phyloP scores from a whole-genome alignment of 2,113 vertebrate genomes.

The Tragelaphus scriptus region DNA sequence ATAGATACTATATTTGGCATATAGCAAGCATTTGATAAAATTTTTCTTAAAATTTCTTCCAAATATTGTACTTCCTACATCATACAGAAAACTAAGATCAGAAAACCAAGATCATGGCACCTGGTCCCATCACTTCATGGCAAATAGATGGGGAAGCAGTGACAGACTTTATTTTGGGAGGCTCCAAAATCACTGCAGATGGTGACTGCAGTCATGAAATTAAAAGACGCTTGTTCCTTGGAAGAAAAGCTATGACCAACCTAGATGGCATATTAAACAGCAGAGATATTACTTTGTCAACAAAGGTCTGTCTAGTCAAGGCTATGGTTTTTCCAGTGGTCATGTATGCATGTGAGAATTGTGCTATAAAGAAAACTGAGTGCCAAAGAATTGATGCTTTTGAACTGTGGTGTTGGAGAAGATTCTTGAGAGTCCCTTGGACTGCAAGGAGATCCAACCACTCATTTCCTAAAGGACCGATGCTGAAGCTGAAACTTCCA shows the following conservation, averaged over 20 bases:
- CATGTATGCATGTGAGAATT: neutral
- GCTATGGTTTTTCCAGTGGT: neutral
- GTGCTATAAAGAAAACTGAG: neutral
- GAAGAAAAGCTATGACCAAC: neutral
- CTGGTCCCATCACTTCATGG: neutral
- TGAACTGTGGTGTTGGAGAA: neutral
- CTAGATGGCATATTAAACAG: neutral
- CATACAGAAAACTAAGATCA: neutral
- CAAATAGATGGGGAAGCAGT: neutral
- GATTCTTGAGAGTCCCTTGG: neutral
- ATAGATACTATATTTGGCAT: neutral
- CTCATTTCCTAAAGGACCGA: neutral
- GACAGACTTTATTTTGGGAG: neutral
- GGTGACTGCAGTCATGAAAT: neutral
- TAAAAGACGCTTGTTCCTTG: neutral
- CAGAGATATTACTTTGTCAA: neutral
- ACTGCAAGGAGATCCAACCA: neutral
- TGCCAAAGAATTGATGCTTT: neutral
- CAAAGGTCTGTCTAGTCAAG: neutral
- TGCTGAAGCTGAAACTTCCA: neutral
- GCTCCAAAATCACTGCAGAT: neutral
- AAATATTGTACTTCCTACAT: neutral
- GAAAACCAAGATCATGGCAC: neutral
- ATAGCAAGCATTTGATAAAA: neutral
- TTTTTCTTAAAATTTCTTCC: neutral